Evolutionary conservation across 1,140 invertebrate species (phyloP).

Genomic region (Calephelis nemesis): DNA sequence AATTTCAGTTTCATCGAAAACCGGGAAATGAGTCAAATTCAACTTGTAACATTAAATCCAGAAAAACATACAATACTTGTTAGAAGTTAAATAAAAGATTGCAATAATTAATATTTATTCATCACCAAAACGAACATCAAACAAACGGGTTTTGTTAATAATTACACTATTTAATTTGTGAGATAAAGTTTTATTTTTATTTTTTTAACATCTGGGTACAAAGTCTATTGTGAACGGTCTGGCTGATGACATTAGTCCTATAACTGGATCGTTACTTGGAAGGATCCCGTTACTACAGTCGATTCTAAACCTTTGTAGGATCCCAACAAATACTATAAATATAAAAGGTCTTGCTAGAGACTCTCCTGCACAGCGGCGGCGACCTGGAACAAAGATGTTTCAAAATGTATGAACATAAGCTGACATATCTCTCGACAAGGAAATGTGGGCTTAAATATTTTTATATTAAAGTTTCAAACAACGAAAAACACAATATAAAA

Average conservation of each 20-base stretch:
- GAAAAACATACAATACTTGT: too few species aligned
- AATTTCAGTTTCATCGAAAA: too few species aligned
- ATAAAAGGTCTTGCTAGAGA: conserved; percentile 85
- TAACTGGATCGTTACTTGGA: conserved; percentile 50
- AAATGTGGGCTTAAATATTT: neutral
- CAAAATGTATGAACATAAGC: neutral
- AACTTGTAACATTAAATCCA: too few species aligned
- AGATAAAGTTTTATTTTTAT: neutral
- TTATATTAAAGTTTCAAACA: too few species aligned
- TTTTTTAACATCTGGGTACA: conserved; percentile 25
- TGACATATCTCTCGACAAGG: neutral
- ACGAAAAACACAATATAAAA: too few species aligned
- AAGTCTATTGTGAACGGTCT: conserved; percentile 56
- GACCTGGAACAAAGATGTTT: conserved; percentile 79
- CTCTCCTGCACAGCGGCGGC: conserved; percentile 88
- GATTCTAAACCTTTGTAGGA: conserved; percentile 82
- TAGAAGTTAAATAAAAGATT: too few species aligned
- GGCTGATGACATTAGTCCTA: conserved; percentile 59
- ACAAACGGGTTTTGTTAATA: too few species aligned
- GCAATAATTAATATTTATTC: too few species aligned
- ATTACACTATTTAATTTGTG: too few species aligned
- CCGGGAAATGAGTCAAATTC: too few species aligned
- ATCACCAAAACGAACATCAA: too few species aligned
- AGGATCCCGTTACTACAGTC: conserved; percentile 52
- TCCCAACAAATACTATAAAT: conserved; percentile 86